These are phyloP conservation scores for Brachionus rubens DNA, from an alignment of 1,140 invertebrate genomes.

Conservation along the genomic window DNA sequence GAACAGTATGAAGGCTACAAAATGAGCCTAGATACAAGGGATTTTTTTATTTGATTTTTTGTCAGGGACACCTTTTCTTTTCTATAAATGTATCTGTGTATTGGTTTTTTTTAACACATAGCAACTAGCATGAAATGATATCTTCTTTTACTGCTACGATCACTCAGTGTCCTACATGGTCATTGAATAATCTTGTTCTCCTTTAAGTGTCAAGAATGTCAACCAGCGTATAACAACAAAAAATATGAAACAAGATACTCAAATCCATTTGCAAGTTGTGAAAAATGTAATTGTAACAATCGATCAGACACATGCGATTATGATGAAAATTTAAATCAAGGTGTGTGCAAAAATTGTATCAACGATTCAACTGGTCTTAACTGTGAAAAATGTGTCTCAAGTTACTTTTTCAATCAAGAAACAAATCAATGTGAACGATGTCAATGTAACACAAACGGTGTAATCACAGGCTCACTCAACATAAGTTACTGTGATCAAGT, in stretches of 20 bases:
- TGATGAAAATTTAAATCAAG: neutral
- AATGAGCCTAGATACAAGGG: too few relatives aligned
- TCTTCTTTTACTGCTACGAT: too few relatives aligned
- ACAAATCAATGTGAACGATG: slow-evolving; percentile 75
- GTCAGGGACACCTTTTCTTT: too few relatives aligned
- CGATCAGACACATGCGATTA: neutral
- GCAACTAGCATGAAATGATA: too few relatives aligned
- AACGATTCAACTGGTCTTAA: slow-evolving; percentile 88
- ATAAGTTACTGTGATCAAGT: slow-evolving; percentile 75
- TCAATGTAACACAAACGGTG: slow-evolving; percentile 86
- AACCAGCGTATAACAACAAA: neutral
- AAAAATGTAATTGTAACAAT: slow-evolving; percentile 34
- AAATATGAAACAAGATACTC: slow-evolving; percentile 10
- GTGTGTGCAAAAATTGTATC: slow-evolving; percentile 74
- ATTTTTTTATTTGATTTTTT: too few relatives aligned
- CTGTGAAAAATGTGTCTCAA: slow-evolving; percentile 69
- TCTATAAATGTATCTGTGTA: too few relatives aligned
- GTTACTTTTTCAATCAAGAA: slow-evolving; percentile 61
- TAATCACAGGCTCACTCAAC: slow-evolving; percentile 70
- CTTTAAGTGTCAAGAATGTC: slow-evolving; percentile 35
- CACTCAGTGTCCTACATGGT: too few relatives aligned
- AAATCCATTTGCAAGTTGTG: neutral
- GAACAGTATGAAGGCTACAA: too few relatives aligned
- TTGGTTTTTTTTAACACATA: too few relatives aligned
- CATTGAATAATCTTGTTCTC: neutral